Percentiles rank a stretch among this genome's conserved stretches.
phyloP scores from a whole-genome alignment of 2,113 vertebrate species.

The Xerus inauris region DNA sequence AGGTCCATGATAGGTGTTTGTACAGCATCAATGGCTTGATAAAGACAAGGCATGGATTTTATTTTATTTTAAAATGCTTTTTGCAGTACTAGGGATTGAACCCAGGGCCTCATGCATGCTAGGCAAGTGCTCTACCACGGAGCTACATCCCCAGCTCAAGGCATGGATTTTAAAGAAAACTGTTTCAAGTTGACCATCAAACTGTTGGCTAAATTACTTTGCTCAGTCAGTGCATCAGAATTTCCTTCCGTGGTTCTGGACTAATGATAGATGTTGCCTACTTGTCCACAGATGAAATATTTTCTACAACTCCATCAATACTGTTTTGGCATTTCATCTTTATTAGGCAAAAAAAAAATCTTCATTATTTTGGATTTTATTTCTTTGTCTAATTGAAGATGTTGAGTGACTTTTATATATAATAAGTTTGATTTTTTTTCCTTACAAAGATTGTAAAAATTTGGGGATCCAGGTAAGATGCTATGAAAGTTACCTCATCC shows the following conservation, averaged over 20 bases:
- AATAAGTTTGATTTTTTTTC: not conserved
- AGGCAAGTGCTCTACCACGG: too few relatives aligned
- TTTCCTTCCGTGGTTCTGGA: not conserved
- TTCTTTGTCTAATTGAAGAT: conserved; percentile 11
- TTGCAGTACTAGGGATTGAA: too few relatives aligned
- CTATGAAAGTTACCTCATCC: not conserved
- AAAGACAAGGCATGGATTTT: not conserved
- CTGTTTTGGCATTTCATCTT: not conserved
- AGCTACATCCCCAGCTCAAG: not conserved
- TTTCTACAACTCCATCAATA: not conserved
- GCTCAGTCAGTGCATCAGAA: not conserved
- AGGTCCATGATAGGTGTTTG: not conserved
- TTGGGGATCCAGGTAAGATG: not conserved
- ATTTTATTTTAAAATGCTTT: too few relatives aligned
- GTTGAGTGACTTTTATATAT: not conserved
- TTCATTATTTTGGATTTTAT: not conserved
- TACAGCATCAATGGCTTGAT: not conserved
- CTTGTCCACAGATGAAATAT: not conserved
- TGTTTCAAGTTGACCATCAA: not conserved
- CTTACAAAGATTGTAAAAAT: not conserved
- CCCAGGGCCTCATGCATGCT: too few relatives aligned
- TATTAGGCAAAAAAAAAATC: not conserved
- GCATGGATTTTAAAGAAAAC: not conserved
- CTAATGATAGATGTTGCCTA: not conserved
- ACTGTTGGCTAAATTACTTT: not conserved